A percentile compares a stretch with the other conserved stretches of the same genome.
Evolutionary conservation across 2,888 invertebrate species (phyloP).

Genomic region (Athripsodes cinereus): DNA sequence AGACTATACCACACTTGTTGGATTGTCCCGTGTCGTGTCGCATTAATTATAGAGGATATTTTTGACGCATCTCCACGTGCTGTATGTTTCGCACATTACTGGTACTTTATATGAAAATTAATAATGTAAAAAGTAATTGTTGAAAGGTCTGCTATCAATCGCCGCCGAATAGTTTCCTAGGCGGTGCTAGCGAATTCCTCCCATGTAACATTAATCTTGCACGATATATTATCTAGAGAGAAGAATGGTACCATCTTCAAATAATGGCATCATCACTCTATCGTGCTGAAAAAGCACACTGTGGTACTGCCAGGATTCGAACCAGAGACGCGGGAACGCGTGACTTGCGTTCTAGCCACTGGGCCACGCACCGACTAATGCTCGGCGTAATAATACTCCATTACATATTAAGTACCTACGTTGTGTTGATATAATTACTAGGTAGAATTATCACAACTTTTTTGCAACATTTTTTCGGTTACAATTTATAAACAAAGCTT

Average conservation of each 20-base stretch:
- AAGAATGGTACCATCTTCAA: constrained; percentile 35
- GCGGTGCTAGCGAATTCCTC: constrained; percentile 23
- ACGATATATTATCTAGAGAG: constrained; percentile 32
- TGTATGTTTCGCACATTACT: too few relatives aligned
- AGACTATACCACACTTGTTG: too few relatives aligned
- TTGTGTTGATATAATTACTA: too few relatives aligned
- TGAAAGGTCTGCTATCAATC: constrained; percentile 23
- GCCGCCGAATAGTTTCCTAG: constrained; percentile 11
- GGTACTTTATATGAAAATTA: too few relatives aligned
- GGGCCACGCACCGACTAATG: background rate
- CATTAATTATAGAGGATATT: too few relatives aligned
- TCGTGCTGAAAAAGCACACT: constrained; percentile 1
- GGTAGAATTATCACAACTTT: too few relatives aligned
- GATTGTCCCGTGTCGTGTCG: too few relatives aligned
- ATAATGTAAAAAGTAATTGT: constrained; percentile 9
- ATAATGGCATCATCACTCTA: constrained; percentile 30
- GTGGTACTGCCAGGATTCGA: constrained; percentile 31
- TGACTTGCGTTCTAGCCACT: background rate
- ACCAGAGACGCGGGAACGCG: constrained; percentile 30
- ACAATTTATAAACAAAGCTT: too few relatives aligned
- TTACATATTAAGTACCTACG: too few relatives aligned
- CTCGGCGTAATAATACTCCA: too few relatives aligned
- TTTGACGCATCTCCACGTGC: too few relatives aligned
- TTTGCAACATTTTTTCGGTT: too few relatives aligned
- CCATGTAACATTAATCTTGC: constrained; percentile 31